phyloP scores from a whole-genome alignment of 2,113 vertebrate genomes.

The Cochlearius cochlearius region DNA sequence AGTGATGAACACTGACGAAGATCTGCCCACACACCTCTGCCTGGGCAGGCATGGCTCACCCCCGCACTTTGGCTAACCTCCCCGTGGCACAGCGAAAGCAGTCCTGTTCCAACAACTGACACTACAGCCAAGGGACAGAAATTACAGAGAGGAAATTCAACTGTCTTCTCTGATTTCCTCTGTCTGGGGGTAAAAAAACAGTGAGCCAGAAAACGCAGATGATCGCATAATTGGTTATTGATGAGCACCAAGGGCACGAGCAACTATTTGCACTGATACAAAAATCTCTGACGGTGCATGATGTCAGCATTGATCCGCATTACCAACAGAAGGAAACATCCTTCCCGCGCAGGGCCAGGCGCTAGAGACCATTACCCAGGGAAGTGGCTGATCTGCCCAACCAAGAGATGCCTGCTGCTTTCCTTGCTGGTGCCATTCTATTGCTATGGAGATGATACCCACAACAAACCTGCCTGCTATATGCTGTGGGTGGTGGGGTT shows the following conservation, averaged over 20 bases:
- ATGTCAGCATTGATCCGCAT: slow-evolving; percentile 17
- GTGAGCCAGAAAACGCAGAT: background rate
- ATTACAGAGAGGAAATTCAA: background rate
- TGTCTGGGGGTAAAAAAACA: background rate
- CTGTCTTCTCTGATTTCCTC: background rate
- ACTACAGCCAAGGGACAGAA: background rate
- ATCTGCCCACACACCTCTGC: background rate
- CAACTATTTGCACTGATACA: background rate
- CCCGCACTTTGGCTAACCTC: background rate
- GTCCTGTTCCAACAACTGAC: background rate
- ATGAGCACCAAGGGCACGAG: slow-evolving; percentile 2
- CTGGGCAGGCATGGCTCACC: background rate
- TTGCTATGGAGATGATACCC: background rate
- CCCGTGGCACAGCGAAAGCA: background rate
- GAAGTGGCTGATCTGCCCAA: background rate
- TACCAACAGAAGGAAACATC: slow-evolving; percentile 23
- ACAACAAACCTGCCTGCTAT: background rate
- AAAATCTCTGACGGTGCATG: background rate
- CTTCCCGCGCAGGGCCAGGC: background rate
- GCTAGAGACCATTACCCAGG: background rate
- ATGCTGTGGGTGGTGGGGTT: background rate
- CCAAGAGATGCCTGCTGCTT: background rate
- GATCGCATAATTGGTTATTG: slow-evolving; percentile 27
- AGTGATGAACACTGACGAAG: background rate
- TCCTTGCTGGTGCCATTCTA: background rate